Conservation (phyloP, 2,797 vertebrate genomes). For the Molossus alvarezi region DNA sequence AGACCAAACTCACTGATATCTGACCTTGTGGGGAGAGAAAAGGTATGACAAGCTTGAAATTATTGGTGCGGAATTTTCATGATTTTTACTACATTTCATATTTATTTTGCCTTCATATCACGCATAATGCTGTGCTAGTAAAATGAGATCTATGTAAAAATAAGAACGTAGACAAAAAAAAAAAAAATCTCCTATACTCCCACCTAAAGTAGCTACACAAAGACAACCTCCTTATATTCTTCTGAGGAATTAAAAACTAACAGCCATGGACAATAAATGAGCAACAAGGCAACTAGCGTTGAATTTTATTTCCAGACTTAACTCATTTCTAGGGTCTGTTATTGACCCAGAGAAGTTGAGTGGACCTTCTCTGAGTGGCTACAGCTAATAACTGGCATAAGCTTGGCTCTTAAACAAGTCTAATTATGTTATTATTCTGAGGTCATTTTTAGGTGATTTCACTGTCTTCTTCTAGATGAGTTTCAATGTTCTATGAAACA, state of each 20-base stretch:
- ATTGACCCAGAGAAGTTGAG: conserved; percentile 63
- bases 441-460: conserved; percentile 44
- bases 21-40: neutral
- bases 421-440: conserved; percentile 55
- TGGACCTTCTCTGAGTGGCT: neutral
- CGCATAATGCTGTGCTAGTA: neutral
- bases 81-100: conserved; percentile 35
- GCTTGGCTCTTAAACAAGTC: neutral
- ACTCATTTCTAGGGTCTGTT: conserved; percentile 38
- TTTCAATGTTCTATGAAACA: neutral
- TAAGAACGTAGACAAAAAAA: neutral
- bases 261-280: neutral
- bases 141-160: conserved; percentile 34
- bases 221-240: neutral
- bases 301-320: conserved; percentile 3
- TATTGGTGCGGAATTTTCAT: neutral
- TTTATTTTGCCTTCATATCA: conserved; percentile 50
- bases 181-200: neutral
- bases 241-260: conserved; percentile 58
- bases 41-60: neutral
- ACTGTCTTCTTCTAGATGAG: conserved; percentile 30
- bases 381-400: neutral
- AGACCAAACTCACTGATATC: neutral
- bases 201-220: conserved; percentile 12
- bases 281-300: neutral